phyloP scores from a whole-genome alignment of 2,113 vertebrate genomes.

The Cyprinodon variegatus region DNA sequence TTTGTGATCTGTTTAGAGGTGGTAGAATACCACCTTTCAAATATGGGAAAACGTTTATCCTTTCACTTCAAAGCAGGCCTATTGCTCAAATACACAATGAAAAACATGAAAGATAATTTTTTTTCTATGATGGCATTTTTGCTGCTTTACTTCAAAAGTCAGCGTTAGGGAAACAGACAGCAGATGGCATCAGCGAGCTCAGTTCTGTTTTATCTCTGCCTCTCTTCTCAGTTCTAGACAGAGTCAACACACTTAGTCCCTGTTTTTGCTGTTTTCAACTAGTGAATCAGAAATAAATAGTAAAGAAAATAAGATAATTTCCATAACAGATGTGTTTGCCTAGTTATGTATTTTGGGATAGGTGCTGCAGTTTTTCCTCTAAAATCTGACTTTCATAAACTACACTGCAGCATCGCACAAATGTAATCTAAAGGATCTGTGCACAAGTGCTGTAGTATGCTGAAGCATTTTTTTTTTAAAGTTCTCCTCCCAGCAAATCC shows the following conservation, averaged over 20 bases:
- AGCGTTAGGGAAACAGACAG: slow-evolving; percentile 32
- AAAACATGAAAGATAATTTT: not conserved
- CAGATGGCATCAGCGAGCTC: slow-evolving; percentile 68
- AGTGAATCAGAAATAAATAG: not conserved
- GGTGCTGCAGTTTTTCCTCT: not conserved
- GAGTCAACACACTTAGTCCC: no score
- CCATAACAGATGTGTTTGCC: not conserved
- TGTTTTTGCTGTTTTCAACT: no score
- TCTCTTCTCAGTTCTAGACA: no score
- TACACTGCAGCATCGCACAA: not conserved
- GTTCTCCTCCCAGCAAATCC: slow-evolving; percentile 37
- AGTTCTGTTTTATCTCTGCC: slow-evolving; percentile 7
- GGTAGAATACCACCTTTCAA: not conserved
- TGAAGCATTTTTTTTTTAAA: not conserved
- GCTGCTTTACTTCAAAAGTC: not conserved
- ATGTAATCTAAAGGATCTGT: slow-evolving; percentile 1
- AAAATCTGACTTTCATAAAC: not conserved
- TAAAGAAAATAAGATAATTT: not conserved
- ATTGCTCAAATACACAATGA: not conserved
- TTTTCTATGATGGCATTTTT: not conserved
- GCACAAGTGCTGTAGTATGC: not conserved
- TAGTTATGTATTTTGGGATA: not conserved
- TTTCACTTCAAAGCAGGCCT: not conserved
- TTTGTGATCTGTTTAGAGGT: not conserved
- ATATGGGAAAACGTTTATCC: no score